Conservation (phyloP, 2,797 vertebrate genomes). For the Tiaroga cobitis region DNA sequence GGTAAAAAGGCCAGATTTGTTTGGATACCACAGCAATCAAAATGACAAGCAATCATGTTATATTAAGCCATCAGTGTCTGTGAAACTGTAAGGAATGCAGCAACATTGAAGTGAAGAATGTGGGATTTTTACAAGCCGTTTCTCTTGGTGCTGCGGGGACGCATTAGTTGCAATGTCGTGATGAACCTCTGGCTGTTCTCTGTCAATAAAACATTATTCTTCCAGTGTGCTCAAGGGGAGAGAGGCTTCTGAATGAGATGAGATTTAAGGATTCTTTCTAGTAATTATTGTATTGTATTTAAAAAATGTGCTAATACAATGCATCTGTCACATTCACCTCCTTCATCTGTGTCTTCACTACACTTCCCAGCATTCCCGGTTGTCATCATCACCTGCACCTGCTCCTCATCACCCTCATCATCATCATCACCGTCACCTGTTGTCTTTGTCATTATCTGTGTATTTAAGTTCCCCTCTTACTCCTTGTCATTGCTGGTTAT, state of each 20-base stretch:
- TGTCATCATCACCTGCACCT: too few species aligned
- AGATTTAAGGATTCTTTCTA: neutral
- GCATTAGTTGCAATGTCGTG: neutral
- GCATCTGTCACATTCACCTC: too few species aligned
- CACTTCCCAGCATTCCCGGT: too few species aligned
- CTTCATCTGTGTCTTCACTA: too few species aligned
- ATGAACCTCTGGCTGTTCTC: slow-evolving; percentile 10
- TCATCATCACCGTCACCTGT: too few species aligned
- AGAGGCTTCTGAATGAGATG: neutral
- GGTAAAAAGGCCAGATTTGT: slow-evolving; percentile 2
- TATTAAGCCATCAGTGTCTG: slow-evolving; percentile 33
- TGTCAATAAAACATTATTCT: neutral
- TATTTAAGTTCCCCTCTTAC: too few species aligned
- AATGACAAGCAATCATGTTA: slow-evolving; percentile 47
- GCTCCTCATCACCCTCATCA: too few species aligned
- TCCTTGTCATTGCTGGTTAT: too few species aligned
- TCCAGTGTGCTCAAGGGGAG: neutral
- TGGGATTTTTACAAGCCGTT: neutral
- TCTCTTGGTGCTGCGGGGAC: neutral
- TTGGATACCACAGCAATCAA: slow-evolving; percentile 43
- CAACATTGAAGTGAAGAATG: neutral
- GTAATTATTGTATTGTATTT: neutral
- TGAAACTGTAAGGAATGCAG: neutral
- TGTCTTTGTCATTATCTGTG: too few species aligned
- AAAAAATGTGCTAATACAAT: neutral